phyloP scores from a whole-genome alignment of 2,888 invertebrate species.

The Drosophila macrothrix region DNA sequence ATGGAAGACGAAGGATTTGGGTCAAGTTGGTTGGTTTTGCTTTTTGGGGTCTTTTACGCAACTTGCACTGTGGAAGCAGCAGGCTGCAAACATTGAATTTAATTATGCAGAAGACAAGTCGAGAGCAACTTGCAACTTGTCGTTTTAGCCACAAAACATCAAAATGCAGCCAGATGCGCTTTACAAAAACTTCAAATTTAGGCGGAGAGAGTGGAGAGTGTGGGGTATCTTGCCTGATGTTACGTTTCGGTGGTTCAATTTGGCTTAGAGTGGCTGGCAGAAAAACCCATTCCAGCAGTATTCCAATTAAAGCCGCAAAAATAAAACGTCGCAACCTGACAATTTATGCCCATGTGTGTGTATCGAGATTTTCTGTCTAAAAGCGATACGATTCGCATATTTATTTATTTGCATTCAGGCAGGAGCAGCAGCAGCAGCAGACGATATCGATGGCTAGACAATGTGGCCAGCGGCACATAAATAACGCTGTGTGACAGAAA shows the following conservation, averaged over 20 bases:
- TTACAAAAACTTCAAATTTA: constrained; percentile 22
- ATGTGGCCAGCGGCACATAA: constrained; percentile 63
- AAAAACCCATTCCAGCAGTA: constrained; percentile 45
- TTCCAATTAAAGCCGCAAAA: constrained; percentile 70
- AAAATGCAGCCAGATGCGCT: constrained; percentile 60
- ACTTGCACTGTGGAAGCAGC: constrained; percentile 31
- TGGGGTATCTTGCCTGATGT: constrained; percentile 35
- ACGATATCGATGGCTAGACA: constrained; percentile 68
- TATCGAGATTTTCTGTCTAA: constrained; percentile 23
- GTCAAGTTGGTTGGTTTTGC: constrained; percentile 57
- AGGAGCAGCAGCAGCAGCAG: background rate
- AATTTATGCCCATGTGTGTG: constrained; percentile 61
- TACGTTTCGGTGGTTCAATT: constrained; percentile 75
- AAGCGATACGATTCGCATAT: constrained; percentile 55
- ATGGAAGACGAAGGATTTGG: constrained; percentile 56
- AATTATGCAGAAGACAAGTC: constrained; percentile 64
- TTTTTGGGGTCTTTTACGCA: constrained; percentile 50
- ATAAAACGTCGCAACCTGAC: constrained; percentile 53
- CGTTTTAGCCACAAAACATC: constrained; percentile 50
- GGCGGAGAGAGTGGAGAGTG: background rate
- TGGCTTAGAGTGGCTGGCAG: constrained; percentile 58
- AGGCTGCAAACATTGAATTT: constrained; percentile 53
- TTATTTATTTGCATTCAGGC: constrained; percentile 66
- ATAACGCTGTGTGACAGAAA: constrained; percentile 77
- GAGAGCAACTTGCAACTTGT: constrained; percentile 27